Evolutionary conservation across 2,888 invertebrate genomes (phyloP).

Genomic region (Hanleya hanleyi): DNA sequence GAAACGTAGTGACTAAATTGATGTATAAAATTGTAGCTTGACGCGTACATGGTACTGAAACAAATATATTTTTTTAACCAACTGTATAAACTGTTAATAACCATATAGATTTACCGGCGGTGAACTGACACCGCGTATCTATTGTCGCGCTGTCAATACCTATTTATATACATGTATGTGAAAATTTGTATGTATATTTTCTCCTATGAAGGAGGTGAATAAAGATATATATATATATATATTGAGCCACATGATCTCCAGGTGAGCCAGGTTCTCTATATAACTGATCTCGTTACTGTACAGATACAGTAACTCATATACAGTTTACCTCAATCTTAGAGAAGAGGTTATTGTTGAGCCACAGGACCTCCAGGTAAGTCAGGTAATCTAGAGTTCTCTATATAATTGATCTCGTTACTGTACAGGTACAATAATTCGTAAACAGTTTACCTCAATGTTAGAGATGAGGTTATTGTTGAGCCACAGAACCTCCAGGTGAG

Average conservation of each 20-base stretch:
- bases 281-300: slow-evolving; percentile 68
- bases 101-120: too few species aligned
- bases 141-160: too few species aligned
- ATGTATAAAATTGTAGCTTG: too few species aligned
- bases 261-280: slow-evolving; percentile 67
- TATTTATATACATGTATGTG: too few species aligned
- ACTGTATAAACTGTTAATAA: too few species aligned
- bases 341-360: slow-evolving; percentile 69
- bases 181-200: too few species aligned
- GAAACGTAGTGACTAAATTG: too few species aligned
- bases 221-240: too few species aligned
- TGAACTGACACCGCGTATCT: too few species aligned
- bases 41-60: too few species aligned
- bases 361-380: slow-evolving; percentile 61
- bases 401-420: slow-evolving; percentile 65
- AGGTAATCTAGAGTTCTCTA: slow-evolving; percentile 68
- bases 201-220: too few species aligned
- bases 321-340: slow-evolving; percentile 67
- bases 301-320: slow-evolving; percentile 67
- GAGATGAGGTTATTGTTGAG: slow-evolving; percentile 67
- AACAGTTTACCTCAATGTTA: slow-evolving; percentile 69
- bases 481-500: slow-evolving; percentile 66
- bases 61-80: too few species aligned
- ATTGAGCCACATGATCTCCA: slow-evolving; percentile 69
- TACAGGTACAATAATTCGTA: slow-evolving; percentile 72